Conservation (phyloP, 2,888 invertebrate genomes). For the Smittia sp. region DNA sequence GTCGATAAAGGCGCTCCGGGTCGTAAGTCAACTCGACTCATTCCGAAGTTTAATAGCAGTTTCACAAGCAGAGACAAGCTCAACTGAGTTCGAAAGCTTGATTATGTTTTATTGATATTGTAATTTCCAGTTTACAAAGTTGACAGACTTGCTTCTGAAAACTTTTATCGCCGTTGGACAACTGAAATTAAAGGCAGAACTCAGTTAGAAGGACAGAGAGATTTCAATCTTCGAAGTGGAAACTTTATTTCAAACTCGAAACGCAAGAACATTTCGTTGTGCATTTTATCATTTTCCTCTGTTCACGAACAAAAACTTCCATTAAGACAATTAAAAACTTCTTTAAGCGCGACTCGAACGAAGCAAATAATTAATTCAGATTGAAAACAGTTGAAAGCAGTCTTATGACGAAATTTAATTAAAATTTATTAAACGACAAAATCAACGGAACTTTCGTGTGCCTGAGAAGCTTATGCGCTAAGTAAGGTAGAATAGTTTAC, state of each 20-base stretch:
- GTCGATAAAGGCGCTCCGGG: not conserved
- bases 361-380: conserved; percentile 23
- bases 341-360: not conserved
- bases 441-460: not conserved
- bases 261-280: not conserved
- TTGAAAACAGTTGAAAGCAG: conserved; percentile 5
- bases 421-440: conserved; percentile 16
- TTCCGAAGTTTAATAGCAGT: not conserved
- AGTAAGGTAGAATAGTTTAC: not conserved
- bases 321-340: conserved; percentile 36
- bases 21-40: not conserved
- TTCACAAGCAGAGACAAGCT: not conserved
- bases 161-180: not conserved
- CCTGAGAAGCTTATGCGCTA: not conserved
- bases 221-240: not conserved
- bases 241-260: not conserved
- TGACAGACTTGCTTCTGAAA: not conserved
- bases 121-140: not conserved
- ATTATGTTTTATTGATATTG: not conserved
- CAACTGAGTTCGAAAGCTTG: not conserved
- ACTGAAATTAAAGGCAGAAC: conserved; percentile 2
- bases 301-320: conserved; percentile 28
- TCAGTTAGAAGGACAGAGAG: too few relatives aligned
- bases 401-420: conserved; percentile 9
- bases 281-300: conserved; percentile 9